Evolutionary conservation across 2,113 vertebrate genomes (phyloP), one percentile per base, ranked within the genome.

Genomic region (Oncorhynchus masou): DNA sequence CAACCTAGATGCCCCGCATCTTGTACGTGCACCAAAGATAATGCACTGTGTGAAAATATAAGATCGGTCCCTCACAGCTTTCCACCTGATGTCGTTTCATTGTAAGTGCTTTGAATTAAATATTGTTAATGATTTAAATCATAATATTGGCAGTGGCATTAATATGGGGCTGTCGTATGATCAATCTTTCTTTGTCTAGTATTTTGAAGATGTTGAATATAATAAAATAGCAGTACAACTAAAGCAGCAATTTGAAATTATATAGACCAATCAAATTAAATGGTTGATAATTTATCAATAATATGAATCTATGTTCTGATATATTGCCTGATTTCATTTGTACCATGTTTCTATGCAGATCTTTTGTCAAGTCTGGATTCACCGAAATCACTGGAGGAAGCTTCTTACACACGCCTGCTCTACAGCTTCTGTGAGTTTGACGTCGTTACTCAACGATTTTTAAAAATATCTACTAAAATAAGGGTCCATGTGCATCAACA

Each of bases 351-450:
- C 82, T 83, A 91, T 94, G 93, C 87, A 99, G 98, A 91, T 99
- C 98, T 91, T 99, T 99, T 96, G 97, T 99, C 90, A 98, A 98
- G 93, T 98, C 96, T 91, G 97, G 96, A 94, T 99, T 99, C 92
- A 96, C 90, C 90, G 96, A 97, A 94, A 98, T 99, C 89, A 90
- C 94, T 69, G 95, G 95, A 88, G 95, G 95, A 91, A 99, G 96
- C 95, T 99, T 99, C 95, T 93, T 96, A 79, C 95, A 98, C 93
- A 97, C 95, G 79, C 96, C 97, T 80, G 96, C 95, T 88, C 95
- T 99, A 88, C 98, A 99, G 94, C 96, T 99, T 83, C 95, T 99
- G 98, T 99, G 94, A 99, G 98, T 96, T 68, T 67, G n/a, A 62
- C 59, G 20, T 19, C 54, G 54, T 57, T 57, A 57, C 54, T 57